Percentiles rank a stretch among this genome's conserved stretches.
phyloP scores from a whole-genome alignment of 2,113 vertebrate species.

The Stomatorhinus ivindoensis region DNA sequence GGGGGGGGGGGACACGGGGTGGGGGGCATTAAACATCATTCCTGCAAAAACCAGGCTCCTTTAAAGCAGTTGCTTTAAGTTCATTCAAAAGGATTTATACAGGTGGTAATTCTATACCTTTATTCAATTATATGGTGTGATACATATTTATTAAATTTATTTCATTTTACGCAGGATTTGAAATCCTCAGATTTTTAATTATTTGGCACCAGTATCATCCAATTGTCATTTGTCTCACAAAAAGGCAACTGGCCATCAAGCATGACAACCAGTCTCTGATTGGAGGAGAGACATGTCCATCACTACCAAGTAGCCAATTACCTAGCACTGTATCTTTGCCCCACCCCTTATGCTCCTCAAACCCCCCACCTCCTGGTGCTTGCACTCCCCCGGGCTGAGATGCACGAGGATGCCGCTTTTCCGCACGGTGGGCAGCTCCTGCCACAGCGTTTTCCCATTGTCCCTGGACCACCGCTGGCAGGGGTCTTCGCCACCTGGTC shows the following conservation, averaged over 20 bases:
- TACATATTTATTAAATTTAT: not conserved
- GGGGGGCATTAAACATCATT: not conserved
- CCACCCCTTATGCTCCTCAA: not conserved
- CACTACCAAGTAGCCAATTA: not conserved
- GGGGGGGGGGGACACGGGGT: too few species aligned
- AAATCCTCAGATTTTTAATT: not conserved
- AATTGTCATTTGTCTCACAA: not conserved
- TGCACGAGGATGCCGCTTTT: constrained; percentile 57
- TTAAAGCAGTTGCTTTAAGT: not conserved
- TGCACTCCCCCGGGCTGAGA: constrained; percentile 53
- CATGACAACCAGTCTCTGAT: not conserved
- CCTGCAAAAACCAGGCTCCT: not conserved
- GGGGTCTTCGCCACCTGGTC: constrained; percentile 37
- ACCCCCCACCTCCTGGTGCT: constrained; percentile 62
- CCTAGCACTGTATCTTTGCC: not conserved
- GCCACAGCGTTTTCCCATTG: constrained; percentile 57
- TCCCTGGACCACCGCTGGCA: constrained; percentile 17
- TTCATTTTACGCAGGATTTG: not conserved
- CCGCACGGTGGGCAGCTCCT: constrained; percentile 56
- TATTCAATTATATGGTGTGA: not conserved
- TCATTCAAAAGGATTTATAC: not conserved
- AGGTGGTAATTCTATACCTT: not conserved
- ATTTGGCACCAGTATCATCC: not conserved
- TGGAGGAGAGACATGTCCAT: not conserved
- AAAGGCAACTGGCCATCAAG: not conserved